These are phyloP conservation scores for Apocrypta bakeri DNA, from an alignment of 1,140 invertebrate genomes.

Conservation along the genomic window DNA sequence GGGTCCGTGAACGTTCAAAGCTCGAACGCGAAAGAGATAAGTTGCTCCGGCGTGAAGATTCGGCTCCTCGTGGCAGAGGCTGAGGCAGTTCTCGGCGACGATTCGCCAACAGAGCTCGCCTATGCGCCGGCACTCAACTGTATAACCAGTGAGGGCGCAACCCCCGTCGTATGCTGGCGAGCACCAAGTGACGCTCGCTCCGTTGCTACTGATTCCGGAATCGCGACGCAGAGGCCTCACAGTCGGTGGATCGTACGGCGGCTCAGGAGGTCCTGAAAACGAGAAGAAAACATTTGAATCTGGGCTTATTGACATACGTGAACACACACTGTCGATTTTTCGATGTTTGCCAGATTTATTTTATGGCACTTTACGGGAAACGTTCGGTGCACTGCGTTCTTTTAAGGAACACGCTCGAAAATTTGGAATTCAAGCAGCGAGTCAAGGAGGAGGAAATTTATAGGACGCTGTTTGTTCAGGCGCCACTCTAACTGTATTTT, in stretches of 20 bases:
- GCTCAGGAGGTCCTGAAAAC: slow-evolving; percentile 81
- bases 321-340: too few species aligned
- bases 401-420: too few species aligned
- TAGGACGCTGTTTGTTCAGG: slow-evolving; percentile 12
- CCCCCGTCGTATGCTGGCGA: slow-evolving; percentile 90
- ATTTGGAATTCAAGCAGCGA: too few species aligned
- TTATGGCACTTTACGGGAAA: too few species aligned
- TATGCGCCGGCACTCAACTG: slow-evolving; percentile 82
- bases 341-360: too few species aligned
- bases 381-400: too few species aligned
- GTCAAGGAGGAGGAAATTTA: not conserved
- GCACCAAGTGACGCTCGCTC: slow-evolving; percentile 84
- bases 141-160: slow-evolving; percentile 87
- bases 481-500: slow-evolving; percentile 13
- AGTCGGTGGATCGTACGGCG: slow-evolving; percentile 81
- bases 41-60: slow-evolving; percentile 74
- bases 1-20: slow-evolving; percentile 85
- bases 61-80: slow-evolving; percentile 77
- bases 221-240: slow-evolving; percentile 65
- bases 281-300: slow-evolving; percentile 47
- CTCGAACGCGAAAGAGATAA: slow-evolving; percentile 85
- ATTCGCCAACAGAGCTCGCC: slow-evolving; percentile 76
- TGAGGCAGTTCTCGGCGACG: slow-evolving; percentile 78
- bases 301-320: too few species aligned
- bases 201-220: slow-evolving; percentile 64